Conservation (phyloP, 2,113 vertebrate species). For the Eleginops maclovinus region DNA sequence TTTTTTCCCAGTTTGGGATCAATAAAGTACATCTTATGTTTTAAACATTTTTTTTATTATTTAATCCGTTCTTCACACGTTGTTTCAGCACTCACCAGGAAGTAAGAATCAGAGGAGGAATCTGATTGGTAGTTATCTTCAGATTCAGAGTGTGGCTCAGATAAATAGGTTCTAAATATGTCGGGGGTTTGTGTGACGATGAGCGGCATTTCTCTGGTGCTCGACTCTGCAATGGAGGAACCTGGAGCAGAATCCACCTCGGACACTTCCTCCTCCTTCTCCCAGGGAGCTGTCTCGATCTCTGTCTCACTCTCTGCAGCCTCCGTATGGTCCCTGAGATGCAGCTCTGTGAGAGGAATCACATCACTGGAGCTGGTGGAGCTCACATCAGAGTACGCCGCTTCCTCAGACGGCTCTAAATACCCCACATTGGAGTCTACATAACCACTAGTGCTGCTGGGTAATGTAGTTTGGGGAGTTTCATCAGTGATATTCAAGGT, state of each 20-base stretch:
- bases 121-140: constrained; percentile 88
- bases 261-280: constrained; percentile 44
- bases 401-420: constrained; percentile 50
- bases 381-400: constrained; percentile 41
- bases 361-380: constrained; percentile 46
- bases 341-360: constrained; percentile 12
- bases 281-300: constrained; percentile 2
- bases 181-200: constrained; percentile 57
- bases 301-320: background rate
- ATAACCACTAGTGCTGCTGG: constrained; percentile 47
- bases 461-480: constrained; percentile 41
- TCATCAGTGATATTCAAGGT: constrained; percentile 13
- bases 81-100: constrained; percentile 85
- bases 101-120: constrained; percentile 81
- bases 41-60: too few species aligned
- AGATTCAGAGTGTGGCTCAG: constrained; percentile 59
- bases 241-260: constrained; percentile 82
- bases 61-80: background rate
- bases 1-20: too few species aligned
- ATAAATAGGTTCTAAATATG: too few species aligned
- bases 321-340: constrained; percentile 20
- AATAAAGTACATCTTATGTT: too few species aligned
- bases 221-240: constrained; percentile 54
- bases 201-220: background rate
- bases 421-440: constrained; percentile 31